A percentile compares a stretch with the other conserved stretches of the same genome.
Conservation (phyloP, 1,140 invertebrate genomes). For the Drosophila teissieri region DNA sequence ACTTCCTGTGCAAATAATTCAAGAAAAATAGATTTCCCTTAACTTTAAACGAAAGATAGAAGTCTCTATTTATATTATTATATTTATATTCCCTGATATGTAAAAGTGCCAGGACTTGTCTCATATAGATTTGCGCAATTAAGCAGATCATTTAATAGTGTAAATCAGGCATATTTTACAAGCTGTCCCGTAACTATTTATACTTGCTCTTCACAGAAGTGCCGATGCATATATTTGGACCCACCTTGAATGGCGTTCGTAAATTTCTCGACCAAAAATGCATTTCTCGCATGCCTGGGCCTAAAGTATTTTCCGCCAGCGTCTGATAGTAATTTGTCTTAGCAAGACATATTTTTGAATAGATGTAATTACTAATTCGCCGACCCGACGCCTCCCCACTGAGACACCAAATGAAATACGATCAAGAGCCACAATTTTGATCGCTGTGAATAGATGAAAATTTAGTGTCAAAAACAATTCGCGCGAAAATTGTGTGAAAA, state of each 20-base stretch:
- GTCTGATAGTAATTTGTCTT: conserved; percentile 53
- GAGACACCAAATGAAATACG: conserved; percentile 59
- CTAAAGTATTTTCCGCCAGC: conserved; percentile 28
- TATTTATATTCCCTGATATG: neutral
- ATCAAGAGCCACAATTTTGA: conserved; percentile 11
- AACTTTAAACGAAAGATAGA: too few species aligned
- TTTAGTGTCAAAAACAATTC: conserved; percentile 40
- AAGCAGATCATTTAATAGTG: conserved; percentile 1
- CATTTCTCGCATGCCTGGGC: conserved; percentile 39
- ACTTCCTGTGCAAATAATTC: neutral
- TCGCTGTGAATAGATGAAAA: conserved; percentile 10
- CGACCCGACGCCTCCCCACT: conserved; percentile 1
- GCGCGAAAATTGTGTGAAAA: conserved; percentile 29
- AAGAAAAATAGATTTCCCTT: neutral
- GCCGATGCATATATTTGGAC: conserved; percentile 1
- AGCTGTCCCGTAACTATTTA: conserved; percentile 19
- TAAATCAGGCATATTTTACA: neutral
- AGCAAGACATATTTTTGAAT: conserved; percentile 49
- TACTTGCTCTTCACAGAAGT: neutral
- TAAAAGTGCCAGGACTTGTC: neutral
- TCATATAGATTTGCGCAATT: neutral
- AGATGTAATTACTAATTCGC: conserved; percentile 44
- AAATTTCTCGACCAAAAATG: conserved; percentile 39
- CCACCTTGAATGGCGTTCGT: conserved; percentile 8
- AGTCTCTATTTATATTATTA: neutral